These are phyloP conservation scores for Malthinus seriepunctatus DNA, from an alignment of 2,888 invertebrate species.

Conservation along the genomic window DNA sequence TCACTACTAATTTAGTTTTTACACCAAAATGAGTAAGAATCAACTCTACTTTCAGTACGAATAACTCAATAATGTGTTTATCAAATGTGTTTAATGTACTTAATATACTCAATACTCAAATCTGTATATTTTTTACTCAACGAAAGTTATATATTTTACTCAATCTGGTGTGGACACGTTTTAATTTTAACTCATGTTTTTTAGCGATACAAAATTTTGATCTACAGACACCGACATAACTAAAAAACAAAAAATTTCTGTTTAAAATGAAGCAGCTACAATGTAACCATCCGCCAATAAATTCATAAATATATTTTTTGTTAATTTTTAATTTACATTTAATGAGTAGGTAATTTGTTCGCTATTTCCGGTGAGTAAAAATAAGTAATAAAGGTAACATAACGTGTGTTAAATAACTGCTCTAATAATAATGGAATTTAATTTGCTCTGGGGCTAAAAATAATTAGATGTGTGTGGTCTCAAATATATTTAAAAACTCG, in stretches of 20 bases:
- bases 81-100: too few relatives aligned
- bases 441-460: slow-evolving; percentile 41
- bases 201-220: too few relatives aligned
- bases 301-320: background rate
- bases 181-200: too few relatives aligned
- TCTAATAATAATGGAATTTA: slow-evolving; percentile 44
- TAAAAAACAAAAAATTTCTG: background rate
- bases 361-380: slow-evolving; percentile 2
- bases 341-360: background rate
- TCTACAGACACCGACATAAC: too few relatives aligned
- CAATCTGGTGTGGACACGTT: too few relatives aligned
- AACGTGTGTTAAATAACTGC: slow-evolving; percentile 21
- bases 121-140: too few relatives aligned
- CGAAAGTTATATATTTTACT: too few relatives aligned
- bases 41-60: too few relatives aligned
- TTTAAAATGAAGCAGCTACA: background rate
- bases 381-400: slow-evolving; percentile 13
- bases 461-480: slow-evolving; percentile 33
- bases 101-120: too few relatives aligned
- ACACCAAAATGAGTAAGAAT: too few relatives aligned
- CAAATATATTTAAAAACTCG: background rate
- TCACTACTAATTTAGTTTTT: too few relatives aligned
- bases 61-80: too few relatives aligned
- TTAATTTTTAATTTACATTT: background rate
- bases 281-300: background rate